phyloP scores from a whole-genome alignment of 2,113 vertebrate species.

The Cephalopterus ornatus region DNA sequence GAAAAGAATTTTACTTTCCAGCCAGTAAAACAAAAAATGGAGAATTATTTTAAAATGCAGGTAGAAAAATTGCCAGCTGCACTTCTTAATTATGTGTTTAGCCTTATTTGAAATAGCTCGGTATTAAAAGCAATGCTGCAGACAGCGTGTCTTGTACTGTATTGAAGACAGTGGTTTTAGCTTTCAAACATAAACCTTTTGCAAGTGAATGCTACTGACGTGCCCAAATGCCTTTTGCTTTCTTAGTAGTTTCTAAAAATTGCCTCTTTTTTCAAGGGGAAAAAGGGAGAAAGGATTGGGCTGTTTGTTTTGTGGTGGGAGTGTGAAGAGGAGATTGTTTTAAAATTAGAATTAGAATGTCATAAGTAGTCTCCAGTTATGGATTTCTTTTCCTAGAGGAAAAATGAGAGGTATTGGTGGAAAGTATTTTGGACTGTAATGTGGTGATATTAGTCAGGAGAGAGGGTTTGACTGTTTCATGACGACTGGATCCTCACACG shows the following conservation, averaged over 20 bases:
- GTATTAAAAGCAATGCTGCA: background rate
- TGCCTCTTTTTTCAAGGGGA: background rate
- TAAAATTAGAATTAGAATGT: constrained; percentile 40
- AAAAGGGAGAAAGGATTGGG: background rate
- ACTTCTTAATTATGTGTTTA: background rate
- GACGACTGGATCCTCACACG: background rate
- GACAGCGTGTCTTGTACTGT: background rate
- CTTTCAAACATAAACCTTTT: background rate
- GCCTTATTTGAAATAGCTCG: background rate
- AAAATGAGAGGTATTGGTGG: constrained; percentile 6
- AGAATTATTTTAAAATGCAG: background rate
- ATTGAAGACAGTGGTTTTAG: background rate
- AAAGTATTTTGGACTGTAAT: constrained; percentile 11
- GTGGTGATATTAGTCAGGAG: background rate
- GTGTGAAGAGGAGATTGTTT: constrained; percentile 10
- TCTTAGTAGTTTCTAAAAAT: constrained; percentile 18
- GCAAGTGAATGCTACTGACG: background rate
- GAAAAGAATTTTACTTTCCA: background rate
- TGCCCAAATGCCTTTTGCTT: background rate
- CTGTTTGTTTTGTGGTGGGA: constrained; percentile 28
- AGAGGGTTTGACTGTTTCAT: background rate
- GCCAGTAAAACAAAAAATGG: background rate
- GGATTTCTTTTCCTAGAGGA: constrained; percentile 6
- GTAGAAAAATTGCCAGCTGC: background rate
- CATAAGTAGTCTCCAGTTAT: background rate